Percentiles rank a stretch among this genome's conserved stretches.
Conservation (phyloP, 2,113 vertebrate genomes). For the Corythornis vintsioides region DNA sequence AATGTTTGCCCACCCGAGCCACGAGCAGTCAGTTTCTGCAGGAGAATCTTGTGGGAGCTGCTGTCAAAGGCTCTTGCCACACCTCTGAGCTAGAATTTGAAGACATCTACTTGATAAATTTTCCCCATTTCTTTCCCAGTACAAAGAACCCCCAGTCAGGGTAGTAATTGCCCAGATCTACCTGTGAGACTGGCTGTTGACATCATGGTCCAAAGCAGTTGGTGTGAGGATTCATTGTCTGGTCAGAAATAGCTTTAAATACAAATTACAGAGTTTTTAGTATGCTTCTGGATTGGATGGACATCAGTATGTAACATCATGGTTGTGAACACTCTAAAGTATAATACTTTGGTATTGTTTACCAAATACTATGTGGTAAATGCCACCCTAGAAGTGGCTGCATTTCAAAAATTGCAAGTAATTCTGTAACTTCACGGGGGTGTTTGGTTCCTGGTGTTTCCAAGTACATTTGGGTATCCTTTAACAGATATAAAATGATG, state of each 20-base stretch:
- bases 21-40: too few relatives aligned
- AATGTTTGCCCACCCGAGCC: too few relatives aligned
- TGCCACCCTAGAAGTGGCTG: background rate
- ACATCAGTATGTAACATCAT: background rate
- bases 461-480: background rate
- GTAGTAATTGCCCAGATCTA: background rate
- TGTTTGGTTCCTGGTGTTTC: conserved; percentile 2
- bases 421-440: background rate
- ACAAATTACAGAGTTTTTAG: background rate
- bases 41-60: too few relatives aligned
- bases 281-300: background rate
- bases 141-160: background rate
- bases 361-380: too few relatives aligned
- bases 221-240: background rate
- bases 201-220: background rate
- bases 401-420: conserved; percentile 3
- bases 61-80: background rate
- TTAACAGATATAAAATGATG: conserved; percentile 16
- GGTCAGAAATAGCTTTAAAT: background rate
- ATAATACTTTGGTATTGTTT: background rate
- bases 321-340: background rate
- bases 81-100: background rate
- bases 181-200: background rate
- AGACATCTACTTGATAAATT: background rate
- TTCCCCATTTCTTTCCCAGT: background rate